A percentile compares a stretch with the other conserved stretches of the same genome.
These are phyloP conservation scores for Drosophila nasuta DNA, from an alignment of 1,140 invertebrate species.

Conservation along the genomic window DNA sequence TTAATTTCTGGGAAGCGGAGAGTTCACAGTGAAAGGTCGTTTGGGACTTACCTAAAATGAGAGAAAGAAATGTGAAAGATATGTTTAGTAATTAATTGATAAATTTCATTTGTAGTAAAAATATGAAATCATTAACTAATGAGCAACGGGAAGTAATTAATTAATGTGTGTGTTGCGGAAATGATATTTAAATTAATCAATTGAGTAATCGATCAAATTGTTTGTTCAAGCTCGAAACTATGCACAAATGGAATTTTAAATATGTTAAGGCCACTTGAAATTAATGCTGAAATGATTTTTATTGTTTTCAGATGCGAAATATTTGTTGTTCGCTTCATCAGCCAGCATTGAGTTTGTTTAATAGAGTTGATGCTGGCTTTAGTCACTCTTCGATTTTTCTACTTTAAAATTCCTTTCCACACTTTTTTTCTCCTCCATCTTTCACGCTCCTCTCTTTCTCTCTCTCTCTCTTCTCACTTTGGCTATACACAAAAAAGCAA, in stretches of 20 bases:
- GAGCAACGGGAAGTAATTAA: constrained; percentile 18
- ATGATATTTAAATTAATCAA: constrained; percentile 20
- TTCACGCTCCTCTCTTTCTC: background rate
- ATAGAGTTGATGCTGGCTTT: background rate
- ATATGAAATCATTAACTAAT: constrained; percentile 48
- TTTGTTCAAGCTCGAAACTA: background rate
- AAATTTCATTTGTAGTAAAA: background rate
- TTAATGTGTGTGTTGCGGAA: background rate
- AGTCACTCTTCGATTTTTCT: constrained; percentile 7
- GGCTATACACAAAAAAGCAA: constrained; percentile 68
- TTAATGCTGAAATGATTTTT: background rate
- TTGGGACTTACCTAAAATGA: constrained; percentile 70
- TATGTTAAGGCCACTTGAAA: no score
- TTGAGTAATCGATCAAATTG: constrained; percentile 9
- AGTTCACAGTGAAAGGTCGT: constrained; percentile 38
- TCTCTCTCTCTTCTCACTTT: background rate
- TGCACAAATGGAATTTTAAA: no score
- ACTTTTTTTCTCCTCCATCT: background rate
- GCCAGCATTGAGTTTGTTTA: background rate
- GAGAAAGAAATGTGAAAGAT: constrained; percentile 39
- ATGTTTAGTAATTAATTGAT: constrained; percentile 47
- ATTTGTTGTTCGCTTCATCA: background rate
- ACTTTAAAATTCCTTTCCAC: constrained; percentile 36
- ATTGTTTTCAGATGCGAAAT: background rate
- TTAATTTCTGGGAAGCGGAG: background rate